Evolutionary conservation across 2,797 vertebrate genomes (phyloP).

Genomic region (Netta rufina): DNA sequence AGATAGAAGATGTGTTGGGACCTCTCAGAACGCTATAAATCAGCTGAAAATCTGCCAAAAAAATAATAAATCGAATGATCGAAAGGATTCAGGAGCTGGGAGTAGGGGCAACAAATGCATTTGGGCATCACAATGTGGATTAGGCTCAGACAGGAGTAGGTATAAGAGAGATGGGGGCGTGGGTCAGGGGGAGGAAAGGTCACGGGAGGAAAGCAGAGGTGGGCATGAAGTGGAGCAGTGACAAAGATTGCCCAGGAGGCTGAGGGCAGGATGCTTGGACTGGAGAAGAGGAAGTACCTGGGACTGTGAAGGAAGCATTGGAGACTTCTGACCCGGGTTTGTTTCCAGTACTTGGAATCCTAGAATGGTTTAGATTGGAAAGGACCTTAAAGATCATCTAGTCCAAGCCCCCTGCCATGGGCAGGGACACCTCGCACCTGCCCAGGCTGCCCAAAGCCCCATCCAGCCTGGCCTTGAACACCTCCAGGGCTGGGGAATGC

Average conservation of each 20-base stretch:
- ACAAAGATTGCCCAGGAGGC: neutral
- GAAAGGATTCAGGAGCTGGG: neutral
- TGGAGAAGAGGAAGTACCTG: neutral
- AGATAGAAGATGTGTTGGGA: neutral
- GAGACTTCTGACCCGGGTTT: fast-evolving
- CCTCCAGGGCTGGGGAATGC: too few species aligned
- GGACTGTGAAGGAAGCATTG: neutral
- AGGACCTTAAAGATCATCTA: too few species aligned
- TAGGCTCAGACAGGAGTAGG: neutral
- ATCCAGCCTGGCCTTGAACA: too few species aligned
- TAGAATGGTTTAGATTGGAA: too few species aligned
- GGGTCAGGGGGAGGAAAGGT: neutral
- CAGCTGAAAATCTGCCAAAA: neutral
- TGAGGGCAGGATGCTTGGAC: neutral
- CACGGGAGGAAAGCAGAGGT: neutral
- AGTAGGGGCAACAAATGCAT: neutral
- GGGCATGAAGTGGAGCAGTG: neutral
- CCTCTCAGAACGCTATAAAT: neutral
- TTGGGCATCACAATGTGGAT: neutral
- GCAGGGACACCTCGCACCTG: too few species aligned
- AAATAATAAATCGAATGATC: neutral
- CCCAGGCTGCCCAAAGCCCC: too few species aligned
- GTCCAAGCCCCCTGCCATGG: too few species aligned
- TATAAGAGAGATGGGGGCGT: neutral
- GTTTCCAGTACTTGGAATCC: neutral